Base-by-base conservation (phyloP, 2,113 vertebrate genomes). In the Psittacula cyanocephala region DNA sequence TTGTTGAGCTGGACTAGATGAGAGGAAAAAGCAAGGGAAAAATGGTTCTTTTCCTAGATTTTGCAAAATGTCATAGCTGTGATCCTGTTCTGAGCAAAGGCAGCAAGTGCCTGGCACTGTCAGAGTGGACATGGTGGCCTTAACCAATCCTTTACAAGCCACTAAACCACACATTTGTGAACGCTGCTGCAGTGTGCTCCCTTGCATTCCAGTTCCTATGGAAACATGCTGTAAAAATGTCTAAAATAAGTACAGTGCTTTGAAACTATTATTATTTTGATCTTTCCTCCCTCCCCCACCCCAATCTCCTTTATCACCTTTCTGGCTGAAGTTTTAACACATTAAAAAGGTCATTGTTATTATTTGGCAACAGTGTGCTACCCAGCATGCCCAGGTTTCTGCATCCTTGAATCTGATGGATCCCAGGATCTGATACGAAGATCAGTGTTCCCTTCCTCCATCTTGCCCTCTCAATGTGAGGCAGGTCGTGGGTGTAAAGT, bases 241-340 rank as follows among this genome's bases (percentile, higher is more conserved):
- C 95, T 95, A 96, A 96, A 97, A 95, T 91, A 95, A 91, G 93
- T 92, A 93, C 91, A 93, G 63, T 74, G 75, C 87, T 96, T 94
- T 87, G 78, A 89, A 96, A 94, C 67, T 91, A 63, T 94, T 94
- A 95, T 95, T 97, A 96, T 96, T 93, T 91, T 95, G 67, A 74
- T 95, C n/a, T 76, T 84, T 74, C 7, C 25, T 60, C 4, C 12
- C 24, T 52, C 60, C 15, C 2, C 2, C 33, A 41, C 13, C 2
- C 2, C 33, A 65, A 77, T 59, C 46, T 69, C 43, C 50, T 78
- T 49, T 53, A 18, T 47, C 44, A 81, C 69, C 35, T 75, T 86
- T 83, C 64, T 81, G 76, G 37, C 11, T 90, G 41, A 77, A 43
- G 49, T 89, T 95, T 76, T 80, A 53, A 77, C 44, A 55, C 15